Conservation (phyloP, 2,888 invertebrate species). For the Drosophila quinaria region DNA sequence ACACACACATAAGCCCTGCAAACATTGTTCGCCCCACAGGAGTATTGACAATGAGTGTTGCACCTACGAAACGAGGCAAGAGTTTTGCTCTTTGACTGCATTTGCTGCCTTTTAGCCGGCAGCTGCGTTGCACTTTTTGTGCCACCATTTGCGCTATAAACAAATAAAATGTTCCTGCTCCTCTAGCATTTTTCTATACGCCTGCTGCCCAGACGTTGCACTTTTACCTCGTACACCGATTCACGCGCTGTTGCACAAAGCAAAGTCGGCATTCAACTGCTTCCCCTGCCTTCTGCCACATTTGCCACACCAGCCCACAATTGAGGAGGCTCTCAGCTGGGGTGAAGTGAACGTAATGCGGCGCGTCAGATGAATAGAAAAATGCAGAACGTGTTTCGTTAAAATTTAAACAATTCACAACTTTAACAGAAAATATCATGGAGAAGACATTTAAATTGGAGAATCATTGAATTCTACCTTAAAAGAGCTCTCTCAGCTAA, state of each 20-base stretch:
- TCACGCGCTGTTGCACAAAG: slow-evolving; percentile 82
- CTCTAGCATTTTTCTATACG: slow-evolving; percentile 31
- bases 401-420: slow-evolving; percentile 51
- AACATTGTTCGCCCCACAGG: slow-evolving; percentile 38
- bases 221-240: slow-evolving; percentile 57
- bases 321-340: slow-evolving; percentile 44
- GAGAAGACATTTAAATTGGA: background rate
- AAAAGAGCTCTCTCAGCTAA: slow-evolving; percentile 1
- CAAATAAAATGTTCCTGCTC: slow-evolving; percentile 68
- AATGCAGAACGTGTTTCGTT: slow-evolving; percentile 53
- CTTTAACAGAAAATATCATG: background rate
- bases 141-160: slow-evolving; percentile 69
- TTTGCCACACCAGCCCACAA: slow-evolving; percentile 47
- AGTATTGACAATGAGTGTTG: slow-evolving; percentile 67
- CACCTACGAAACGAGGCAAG: slow-evolving; percentile 36
- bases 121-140: slow-evolving; percentile 72
- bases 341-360: slow-evolving; percentile 40
- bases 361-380: slow-evolving; percentile 58
- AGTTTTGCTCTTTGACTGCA: slow-evolving; percentile 49
- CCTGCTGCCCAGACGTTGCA: slow-evolving; percentile 66
- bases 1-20: slow-evolving; percentile 3
- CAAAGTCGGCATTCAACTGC: slow-evolving; percentile 76
- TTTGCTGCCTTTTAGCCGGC: slow-evolving; percentile 49
- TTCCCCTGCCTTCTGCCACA: slow-evolving; percentile 8
- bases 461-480: background rate